These are phyloP conservation scores for Sinocyclocheilus maitianheensis DNA, from an alignment of 2,113 vertebrate genomes.

Conservation along the genomic window DNA sequence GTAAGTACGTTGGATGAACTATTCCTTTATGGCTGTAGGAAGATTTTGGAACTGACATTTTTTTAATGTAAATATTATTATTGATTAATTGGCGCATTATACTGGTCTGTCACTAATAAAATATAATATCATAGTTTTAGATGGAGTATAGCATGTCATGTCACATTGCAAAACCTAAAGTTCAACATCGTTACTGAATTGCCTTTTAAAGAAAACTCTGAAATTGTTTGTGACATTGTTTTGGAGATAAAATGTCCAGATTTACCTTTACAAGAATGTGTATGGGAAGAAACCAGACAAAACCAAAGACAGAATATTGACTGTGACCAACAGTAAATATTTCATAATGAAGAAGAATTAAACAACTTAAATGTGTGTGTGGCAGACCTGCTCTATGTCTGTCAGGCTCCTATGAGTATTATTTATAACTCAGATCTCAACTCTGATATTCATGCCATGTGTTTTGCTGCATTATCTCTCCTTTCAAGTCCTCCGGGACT, in stretches of 20 bases:
- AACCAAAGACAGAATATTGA: background rate
- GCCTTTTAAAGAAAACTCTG: too few relatives aligned
- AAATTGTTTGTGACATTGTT: too few relatives aligned
- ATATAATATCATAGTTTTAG: too few relatives aligned
- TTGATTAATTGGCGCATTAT: too few relatives aligned
- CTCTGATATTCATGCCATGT: slow-evolving; percentile 47
- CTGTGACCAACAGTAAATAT: background rate
- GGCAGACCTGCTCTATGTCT: slow-evolving; percentile 43
- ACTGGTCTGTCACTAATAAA: too few relatives aligned
- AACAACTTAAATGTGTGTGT: background rate
- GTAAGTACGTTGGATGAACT: too few relatives aligned
- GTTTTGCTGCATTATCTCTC: slow-evolving; percentile 26
- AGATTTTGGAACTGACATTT: too few relatives aligned
- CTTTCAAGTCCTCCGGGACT: slow-evolving; percentile 36
- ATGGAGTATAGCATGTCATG: background rate
- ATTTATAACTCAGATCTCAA: slow-evolving; percentile 38
- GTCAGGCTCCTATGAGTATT: slow-evolving; percentile 42
- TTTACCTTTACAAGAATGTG: background rate
- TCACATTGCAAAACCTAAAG: too few relatives aligned
- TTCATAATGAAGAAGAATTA: background rate
- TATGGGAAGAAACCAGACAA: background rate
- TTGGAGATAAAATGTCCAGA: too few relatives aligned
- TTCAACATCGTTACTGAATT: too few relatives aligned
- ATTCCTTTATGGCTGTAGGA: too few relatives aligned
- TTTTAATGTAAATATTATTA: too few relatives aligned